Conservation (phyloP, 2,113 vertebrate species). For the Ellobius talpinus region DNA sequence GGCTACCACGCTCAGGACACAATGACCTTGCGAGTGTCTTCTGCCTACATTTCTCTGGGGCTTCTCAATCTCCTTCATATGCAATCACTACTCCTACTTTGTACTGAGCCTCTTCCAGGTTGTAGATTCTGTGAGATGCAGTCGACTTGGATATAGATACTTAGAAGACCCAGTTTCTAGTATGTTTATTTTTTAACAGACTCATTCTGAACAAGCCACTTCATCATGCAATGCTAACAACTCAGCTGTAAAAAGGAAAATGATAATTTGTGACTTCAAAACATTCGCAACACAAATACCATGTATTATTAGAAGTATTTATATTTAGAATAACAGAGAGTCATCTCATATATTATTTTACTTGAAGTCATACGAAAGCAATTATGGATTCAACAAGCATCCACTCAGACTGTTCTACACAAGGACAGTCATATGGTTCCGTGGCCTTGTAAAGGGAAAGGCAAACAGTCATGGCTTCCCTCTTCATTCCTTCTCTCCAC, state of each 20-base stretch:
- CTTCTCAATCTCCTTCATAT: not conserved
- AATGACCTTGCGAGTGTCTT: not conserved
- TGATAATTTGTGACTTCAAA: constrained; percentile 67
- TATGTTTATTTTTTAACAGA: not conserved
- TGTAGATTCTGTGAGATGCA: not conserved
- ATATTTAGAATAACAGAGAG: constrained; percentile 35
- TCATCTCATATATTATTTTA: not conserved
- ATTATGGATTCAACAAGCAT: not conserved
- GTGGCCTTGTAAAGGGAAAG: not conserved
- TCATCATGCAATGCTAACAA: constrained; percentile 61
- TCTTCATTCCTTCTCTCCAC: not conserved
- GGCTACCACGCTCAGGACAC: not conserved
- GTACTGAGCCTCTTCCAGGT: not conserved
- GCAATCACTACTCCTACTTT: not conserved
- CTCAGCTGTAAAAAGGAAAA: constrained; percentile 55
- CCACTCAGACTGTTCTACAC: not conserved
- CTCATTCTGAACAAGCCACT: constrained; percentile 13
- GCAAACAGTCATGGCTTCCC: not conserved
- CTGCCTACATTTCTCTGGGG: not conserved
- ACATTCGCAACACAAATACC: constrained; percentile 51
- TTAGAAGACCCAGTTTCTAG: not conserved
- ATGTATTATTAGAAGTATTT: constrained; percentile 42
- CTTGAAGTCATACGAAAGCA: not conserved
- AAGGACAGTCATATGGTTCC: not conserved
- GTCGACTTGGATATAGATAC: not conserved